phyloP scores from a whole-genome alignment of 2,797 vertebrate species.

The Prionace glauca region DNA sequence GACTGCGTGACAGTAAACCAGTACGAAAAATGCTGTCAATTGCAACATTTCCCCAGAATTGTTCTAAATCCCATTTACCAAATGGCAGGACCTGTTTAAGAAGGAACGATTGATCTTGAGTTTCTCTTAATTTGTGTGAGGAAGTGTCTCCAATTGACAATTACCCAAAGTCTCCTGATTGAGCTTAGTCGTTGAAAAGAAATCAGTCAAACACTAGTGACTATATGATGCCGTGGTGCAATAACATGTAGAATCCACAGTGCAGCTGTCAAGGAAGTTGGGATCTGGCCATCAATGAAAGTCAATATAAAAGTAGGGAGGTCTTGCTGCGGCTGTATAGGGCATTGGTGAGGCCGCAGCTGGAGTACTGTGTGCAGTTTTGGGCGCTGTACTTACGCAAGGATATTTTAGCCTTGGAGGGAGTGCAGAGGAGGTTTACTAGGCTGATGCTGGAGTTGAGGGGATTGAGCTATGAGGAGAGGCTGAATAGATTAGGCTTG shows the following conservation, averaged over 20 bases:
- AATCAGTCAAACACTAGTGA: not conserved
- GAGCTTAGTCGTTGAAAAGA: not conserved
- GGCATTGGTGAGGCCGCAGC: too few relatives aligned
- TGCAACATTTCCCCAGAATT: not conserved
- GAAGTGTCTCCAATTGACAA: not conserved
- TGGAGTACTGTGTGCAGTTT: too few relatives aligned
- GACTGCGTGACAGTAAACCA: not conserved
- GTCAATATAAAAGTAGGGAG: too few relatives aligned
- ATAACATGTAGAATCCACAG: not conserved
- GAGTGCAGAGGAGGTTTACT: too few relatives aligned
- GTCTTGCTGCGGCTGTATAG: too few relatives aligned
- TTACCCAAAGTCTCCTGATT: not conserved
- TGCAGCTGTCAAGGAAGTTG: too few relatives aligned
- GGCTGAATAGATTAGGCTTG: too few relatives aligned
- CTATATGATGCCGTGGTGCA: not conserved
- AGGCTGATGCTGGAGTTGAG: too few relatives aligned
- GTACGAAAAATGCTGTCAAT: not conserved
- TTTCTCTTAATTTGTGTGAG: not conserved
- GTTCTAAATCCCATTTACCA: not conserved
- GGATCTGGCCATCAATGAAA: too few relatives aligned
- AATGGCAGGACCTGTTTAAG: not conserved
- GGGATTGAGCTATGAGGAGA: too few relatives aligned
- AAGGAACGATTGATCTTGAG: not conserved
- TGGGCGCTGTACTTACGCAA: too few relatives aligned
- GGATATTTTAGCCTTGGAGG: too few relatives aligned